Evolutionary conservation across 2,888 invertebrate species (phyloP).

Genomic region (Phalera bucephala): DNA sequence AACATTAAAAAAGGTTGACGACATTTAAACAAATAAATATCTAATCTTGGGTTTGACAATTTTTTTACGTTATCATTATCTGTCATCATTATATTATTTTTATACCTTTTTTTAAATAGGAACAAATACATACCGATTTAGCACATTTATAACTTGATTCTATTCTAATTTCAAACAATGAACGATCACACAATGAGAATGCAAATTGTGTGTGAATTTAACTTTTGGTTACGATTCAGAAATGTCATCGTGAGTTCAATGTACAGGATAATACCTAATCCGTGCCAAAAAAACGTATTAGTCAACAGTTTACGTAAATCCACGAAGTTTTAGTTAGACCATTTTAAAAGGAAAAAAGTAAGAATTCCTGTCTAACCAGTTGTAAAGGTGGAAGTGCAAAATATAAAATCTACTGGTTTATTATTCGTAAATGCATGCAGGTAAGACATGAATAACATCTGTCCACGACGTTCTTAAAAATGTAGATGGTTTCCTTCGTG

Average conservation of each 20-base stretch:
- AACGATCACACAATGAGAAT: slow-evolving; percentile 26
- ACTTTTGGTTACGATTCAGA: slow-evolving; percentile 16
- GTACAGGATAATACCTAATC: slow-evolving; percentile 23
- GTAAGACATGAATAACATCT: background rate
- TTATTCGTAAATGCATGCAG: background rate
- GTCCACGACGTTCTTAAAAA: background rate
- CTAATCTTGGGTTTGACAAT: too few relatives aligned
- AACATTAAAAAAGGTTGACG: too few relatives aligned
- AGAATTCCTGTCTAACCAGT: background rate
- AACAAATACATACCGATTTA: background rate
- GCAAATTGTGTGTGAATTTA: slow-evolving; percentile 29
- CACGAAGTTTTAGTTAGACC: background rate
- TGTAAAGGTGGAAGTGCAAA: slow-evolving; percentile 1
- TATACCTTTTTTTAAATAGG: background rate
- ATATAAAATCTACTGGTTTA: background rate
- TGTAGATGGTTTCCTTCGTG: too few relatives aligned
- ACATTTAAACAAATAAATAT: too few relatives aligned
- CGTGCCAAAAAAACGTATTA: slow-evolving; percentile 1
- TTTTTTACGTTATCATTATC: too few relatives aligned
- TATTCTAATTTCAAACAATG: slow-evolving; percentile 14
- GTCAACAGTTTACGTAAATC: background rate
- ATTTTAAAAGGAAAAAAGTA: background rate
- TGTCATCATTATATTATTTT: too few relatives aligned
- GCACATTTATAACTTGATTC: slow-evolving; percentile 9
- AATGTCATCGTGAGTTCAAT: slow-evolving; percentile 28